Conservation (phyloP, 2,113 vertebrate genomes). For the Leucopternis melanops region DNA sequence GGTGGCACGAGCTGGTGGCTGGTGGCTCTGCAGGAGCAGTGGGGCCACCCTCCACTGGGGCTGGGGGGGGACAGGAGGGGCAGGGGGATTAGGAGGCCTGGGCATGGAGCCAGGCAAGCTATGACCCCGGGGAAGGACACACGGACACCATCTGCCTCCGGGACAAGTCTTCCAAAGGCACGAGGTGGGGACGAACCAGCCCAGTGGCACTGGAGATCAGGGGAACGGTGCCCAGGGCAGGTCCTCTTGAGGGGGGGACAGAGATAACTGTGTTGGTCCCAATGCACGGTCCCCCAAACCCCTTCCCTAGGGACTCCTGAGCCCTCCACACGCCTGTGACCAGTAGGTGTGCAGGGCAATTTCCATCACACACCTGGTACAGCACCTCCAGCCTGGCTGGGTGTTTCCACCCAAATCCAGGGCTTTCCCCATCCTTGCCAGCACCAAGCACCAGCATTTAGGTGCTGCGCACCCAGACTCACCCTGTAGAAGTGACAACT, state of each 20-base stretch:
- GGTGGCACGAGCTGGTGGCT: too few relatives aligned
- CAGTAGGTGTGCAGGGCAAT: neutral
- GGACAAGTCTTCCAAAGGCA: neutral
- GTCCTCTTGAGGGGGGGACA: neutral
- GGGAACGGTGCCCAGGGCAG: neutral
- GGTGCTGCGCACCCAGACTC: neutral
- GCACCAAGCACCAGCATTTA: accelerated
- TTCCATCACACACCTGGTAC: neutral
- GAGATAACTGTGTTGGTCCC: neutral
- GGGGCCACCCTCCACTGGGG: accelerated
- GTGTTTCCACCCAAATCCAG: neutral
- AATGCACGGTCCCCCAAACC: neutral
- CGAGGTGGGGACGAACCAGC: neutral
- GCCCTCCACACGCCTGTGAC: accelerated
- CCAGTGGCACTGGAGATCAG: accelerated
- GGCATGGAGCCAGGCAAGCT: neutral
- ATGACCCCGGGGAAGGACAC: neutral
- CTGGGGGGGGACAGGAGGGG: neutral
- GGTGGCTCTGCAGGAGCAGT: too few relatives aligned
- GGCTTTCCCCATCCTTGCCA: neutral
- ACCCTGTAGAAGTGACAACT: neutral
- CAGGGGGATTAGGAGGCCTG: neutral
- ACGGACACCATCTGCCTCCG: neutral
- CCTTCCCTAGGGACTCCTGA: neutral
- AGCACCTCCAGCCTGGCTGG: neutral